A percentile compares a stretch with the other conserved stretches of the same genome.
Evolutionary conservation across 2,797 vertebrate species (phyloP).

Genomic region (Zenarchopterus dispar): DNA sequence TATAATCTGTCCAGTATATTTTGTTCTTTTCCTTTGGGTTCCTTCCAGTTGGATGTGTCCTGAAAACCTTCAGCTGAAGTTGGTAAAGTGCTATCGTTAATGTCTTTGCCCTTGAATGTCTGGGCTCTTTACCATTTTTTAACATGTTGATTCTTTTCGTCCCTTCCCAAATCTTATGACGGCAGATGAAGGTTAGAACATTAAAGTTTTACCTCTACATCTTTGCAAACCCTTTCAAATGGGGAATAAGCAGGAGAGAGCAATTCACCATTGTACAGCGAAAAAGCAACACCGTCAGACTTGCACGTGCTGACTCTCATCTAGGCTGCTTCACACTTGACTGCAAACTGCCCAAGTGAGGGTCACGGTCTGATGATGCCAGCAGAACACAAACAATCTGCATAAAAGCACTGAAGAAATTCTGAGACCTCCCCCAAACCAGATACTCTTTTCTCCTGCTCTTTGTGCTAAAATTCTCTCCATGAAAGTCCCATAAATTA

Average conservation of each 20-base stretch:
- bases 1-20: conserved; percentile 2
- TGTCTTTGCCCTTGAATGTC: no score
- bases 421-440: conserved; percentile 3
- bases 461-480: conserved; percentile 9
- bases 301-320: conserved; percentile 5
- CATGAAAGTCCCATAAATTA: conserved; percentile 14
- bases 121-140: no score
- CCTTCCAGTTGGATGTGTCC: not conserved
- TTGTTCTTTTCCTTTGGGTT: not conserved
- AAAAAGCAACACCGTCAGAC: not conserved
- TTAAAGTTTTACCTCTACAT: no score
- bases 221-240: no score
- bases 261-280: conserved; percentile 2
- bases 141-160: no score
- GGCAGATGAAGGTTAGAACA: no score
- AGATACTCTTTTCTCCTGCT: not conserved
- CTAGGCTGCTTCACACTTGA: conserved; percentile 2
- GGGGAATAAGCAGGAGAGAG: not conserved
- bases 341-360: conserved; percentile 3
- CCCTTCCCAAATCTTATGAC: no score
- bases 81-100: no score
- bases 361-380: conserved; percentile 10
- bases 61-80: conserved; percentile 1
- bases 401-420: not conserved
- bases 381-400: conserved; percentile 2